Evolutionary conservation across 2,888 invertebrate genomes (phyloP).

Genomic region (Philopedon plagiatum): DNA sequence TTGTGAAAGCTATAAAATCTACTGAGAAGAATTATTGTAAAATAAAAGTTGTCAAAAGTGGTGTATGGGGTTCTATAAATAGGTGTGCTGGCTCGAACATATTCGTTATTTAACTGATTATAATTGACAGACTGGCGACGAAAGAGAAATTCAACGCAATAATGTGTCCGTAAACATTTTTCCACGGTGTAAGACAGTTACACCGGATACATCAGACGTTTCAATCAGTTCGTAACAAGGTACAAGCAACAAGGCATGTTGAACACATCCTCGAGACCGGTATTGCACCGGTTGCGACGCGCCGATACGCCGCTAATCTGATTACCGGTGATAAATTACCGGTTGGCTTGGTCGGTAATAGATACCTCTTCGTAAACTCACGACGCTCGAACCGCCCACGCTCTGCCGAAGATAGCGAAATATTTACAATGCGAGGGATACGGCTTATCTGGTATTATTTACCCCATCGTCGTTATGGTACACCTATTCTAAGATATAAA

Average conservation of each 20-base stretch:
- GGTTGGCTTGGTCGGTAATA: slow-evolving; percentile 62
- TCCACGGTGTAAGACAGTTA: neutral
- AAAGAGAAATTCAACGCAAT: no score
- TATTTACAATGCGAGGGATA: slow-evolving; percentile 31
- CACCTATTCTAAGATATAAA: no score
- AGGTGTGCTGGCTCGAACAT: no score
- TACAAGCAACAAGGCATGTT: slow-evolving; percentile 50
- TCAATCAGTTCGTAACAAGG: slow-evolving; percentile 49
- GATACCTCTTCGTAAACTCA: slow-evolving; percentile 65
- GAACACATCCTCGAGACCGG: slow-evolving; percentile 53
- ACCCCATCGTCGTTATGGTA: no score
- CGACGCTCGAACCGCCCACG: slow-evolving; percentile 54
- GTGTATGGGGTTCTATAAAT: no score
- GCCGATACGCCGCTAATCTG: slow-evolving; percentile 64
- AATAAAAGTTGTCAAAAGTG: no score
- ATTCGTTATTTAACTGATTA: no score
- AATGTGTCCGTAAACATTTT: no score
- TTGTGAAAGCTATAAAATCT: no score
- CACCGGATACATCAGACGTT: slow-evolving; percentile 38
- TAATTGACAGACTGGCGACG: no score
- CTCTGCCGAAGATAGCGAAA: slow-evolving; percentile 22
- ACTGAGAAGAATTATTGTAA: no score
- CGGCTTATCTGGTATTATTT: slow-evolving; percentile 2
- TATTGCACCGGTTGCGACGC: slow-evolving; percentile 64
- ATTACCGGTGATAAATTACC: slow-evolving; percentile 67